Base-by-base conservation (phyloP, 2,888 invertebrate genomes). In the Sipunculus nudus region DNA sequence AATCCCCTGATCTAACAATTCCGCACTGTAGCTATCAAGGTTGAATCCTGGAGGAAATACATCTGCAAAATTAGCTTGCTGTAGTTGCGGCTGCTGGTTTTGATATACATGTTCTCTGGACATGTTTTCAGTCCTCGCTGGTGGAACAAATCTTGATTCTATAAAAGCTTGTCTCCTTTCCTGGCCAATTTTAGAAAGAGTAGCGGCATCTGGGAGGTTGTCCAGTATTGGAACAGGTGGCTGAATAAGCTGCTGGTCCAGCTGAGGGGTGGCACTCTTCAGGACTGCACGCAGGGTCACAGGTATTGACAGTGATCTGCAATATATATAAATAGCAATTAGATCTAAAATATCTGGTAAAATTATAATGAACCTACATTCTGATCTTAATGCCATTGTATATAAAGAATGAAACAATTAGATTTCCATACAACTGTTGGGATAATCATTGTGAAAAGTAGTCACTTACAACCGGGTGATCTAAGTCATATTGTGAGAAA, bases 251-350 rank as follows among this genome's bases (percentile, higher is more conserved):
- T 41, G 53, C 1, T 32, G 48, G 31, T 43, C 55, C 38, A 80
- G 65, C 57, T 78, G 71, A 38, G 65, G 71, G 19, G 68, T 67
- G n/a, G 76, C 78, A 71, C 81, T 81, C 46, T 91, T 90, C n/a
- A 96, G 89, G 2, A 96, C 87, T 1, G 93, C 89, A 65, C 96
- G 88, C 85, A 96, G 89, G 5, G 94, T 94, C 53, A 96, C 88
- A 1, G 96, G 96, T 81, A 96, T 93, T n/a, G 95, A 96, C 75
- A 94, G 89, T 74, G 91, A 93, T 78, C 87, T 87, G 76, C 21
- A 78, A 79, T 47, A 71, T 29, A 50, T 54, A 26, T 46, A 50
- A 50, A 25, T 23, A 40, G 19, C 5, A 23, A 5, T 41, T n/a
- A n/a, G n/a, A n/a, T n/a, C n/a, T n/a, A n/a, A n/a, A n/a, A n/a